Evolutionary conservation across 1,140 invertebrate species (phyloP).

Genomic region (Drosophila teissieri): DNA sequence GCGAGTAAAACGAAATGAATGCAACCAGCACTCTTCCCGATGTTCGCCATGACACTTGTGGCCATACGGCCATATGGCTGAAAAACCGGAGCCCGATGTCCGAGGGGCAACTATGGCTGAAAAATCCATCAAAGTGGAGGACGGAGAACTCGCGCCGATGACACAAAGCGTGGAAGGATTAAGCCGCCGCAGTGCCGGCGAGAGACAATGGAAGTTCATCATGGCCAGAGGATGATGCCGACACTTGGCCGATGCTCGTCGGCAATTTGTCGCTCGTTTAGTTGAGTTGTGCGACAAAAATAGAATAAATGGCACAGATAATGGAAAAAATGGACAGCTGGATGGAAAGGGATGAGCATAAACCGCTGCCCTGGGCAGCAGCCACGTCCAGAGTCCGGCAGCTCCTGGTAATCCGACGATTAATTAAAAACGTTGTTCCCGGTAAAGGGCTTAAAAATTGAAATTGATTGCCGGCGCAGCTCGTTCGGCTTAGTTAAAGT

Average conservation of each 20-base stretch:
- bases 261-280: constrained; percentile 83
- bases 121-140: constrained; percentile 72
- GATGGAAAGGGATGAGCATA: constrained; percentile 39
- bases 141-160: constrained; percentile 52
- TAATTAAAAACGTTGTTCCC: constrained; percentile 81
- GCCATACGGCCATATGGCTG: constrained; percentile 69
- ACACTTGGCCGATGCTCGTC: constrained; percentile 35
- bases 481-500: constrained; percentile 63
- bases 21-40: constrained; percentile 16
- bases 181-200: constrained; percentile 47
- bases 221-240: constrained; percentile 15
- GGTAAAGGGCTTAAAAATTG: constrained; percentile 79
- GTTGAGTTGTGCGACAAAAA: constrained; percentile 80
- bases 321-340: constrained; percentile 80
- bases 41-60: constrained; percentile 59
- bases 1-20: constrained; percentile 57
- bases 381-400: constrained; percentile 48
- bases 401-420: constrained; percentile 74
- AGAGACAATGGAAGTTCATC: constrained; percentile 76
- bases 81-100: constrained; percentile 34
- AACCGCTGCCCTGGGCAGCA: constrained; percentile 54
- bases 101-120: constrained; percentile 27
- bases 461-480: constrained; percentile 73
- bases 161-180: constrained; percentile 78
- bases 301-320: constrained; percentile 79